Percentiles rank a stretch among this genome's conserved stretches.
Conservation (phyloP, 2,113 vertebrate genomes). For the Corythornis cristatus region DNA sequence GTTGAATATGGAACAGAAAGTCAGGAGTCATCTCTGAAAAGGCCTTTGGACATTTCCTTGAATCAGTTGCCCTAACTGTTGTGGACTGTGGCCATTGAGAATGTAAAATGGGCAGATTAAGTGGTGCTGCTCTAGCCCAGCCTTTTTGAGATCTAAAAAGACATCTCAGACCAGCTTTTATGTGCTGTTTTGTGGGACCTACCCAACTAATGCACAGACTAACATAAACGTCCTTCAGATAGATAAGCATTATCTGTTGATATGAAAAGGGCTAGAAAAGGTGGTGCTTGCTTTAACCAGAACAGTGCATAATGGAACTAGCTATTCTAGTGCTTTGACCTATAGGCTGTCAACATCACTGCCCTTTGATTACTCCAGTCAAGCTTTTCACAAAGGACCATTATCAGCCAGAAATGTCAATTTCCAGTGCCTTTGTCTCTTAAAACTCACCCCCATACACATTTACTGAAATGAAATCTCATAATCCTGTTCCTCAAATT, state of each 20-base stretch:
- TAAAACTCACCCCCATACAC: neutral
- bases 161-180: neutral
- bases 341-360: neutral
- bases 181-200: neutral
- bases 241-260: neutral
- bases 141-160: neutral
- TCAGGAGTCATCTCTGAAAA: neutral
- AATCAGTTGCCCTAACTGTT: neutral
- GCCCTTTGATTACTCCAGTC: neutral
- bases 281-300: neutral
- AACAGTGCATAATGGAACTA: neutral
- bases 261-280: neutral
- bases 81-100: neutral
- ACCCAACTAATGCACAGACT: neutral
- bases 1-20: neutral
- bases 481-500: conserved; percentile 62
- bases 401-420: neutral
- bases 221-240: neutral
- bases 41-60: neutral
- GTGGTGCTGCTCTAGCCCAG: neutral
- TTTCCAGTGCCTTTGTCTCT: neutral
- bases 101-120: neutral
- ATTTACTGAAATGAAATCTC: conserved; percentile 60
- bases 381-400: neutral
- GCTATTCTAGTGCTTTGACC: neutral